Conservation (phyloP, 2,888 invertebrate species). For the Stegana nigrithorax region DNA sequence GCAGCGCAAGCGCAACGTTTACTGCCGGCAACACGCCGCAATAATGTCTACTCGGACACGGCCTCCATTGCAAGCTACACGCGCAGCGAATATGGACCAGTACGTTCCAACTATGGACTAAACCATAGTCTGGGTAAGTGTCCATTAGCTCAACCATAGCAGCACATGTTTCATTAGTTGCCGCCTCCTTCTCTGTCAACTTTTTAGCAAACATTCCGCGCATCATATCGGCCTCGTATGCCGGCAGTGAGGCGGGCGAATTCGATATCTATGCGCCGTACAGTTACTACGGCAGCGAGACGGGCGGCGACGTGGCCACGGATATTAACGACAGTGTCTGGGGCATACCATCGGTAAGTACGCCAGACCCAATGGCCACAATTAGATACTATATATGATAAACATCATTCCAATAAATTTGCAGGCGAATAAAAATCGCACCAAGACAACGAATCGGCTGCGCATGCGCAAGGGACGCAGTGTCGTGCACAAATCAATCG, state of each 20-base stretch:
- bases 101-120: conserved; percentile 57
- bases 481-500: conserved; percentile 85
- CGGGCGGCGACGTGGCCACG: conserved; percentile 68
- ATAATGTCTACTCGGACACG: conserved; percentile 56
- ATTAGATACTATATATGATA: not conserved
- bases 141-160: not conserved
- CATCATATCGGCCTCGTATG: conserved; percentile 82
- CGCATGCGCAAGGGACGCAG: conserved; percentile 84
- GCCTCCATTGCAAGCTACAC: conserved; percentile 63
- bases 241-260: conserved; percentile 84
- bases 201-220: conserved; percentile 68
- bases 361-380: not conserved
- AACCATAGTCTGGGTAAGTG: conserved; percentile 65
- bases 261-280: conserved; percentile 87
- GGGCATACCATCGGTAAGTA: conserved; percentile 65
- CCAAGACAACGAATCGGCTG: conserved; percentile 73
- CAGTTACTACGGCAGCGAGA: conserved; percentile 77
- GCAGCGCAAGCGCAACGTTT: conserved; percentile 52
- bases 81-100: conserved; percentile 66
- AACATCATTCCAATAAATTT: not conserved
- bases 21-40: conserved; percentile 45
- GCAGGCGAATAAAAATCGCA: conserved; percentile 61
- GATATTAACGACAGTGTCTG: conserved; percentile 68
- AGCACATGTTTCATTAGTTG: not conserved
- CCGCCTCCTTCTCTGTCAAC: not conserved